Evolutionary conservation across 2,113 vertebrate species (phyloP).

Genomic region (Mormyrus lacerda): DNA sequence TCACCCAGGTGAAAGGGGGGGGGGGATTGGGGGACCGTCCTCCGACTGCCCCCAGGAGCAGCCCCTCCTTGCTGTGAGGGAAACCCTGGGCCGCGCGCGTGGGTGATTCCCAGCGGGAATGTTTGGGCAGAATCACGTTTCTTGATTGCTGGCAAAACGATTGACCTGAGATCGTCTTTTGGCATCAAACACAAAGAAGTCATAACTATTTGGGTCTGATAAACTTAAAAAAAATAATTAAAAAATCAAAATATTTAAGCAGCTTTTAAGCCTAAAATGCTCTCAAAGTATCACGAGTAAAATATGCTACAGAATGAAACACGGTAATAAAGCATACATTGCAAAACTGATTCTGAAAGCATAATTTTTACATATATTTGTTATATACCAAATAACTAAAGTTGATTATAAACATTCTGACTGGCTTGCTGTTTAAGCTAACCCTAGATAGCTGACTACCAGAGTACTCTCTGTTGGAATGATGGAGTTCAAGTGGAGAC

Average conservation of each 20-base stretch:
- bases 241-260: slow-evolving; percentile 23
- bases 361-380: slow-evolving; percentile 22
- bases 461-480: slow-evolving; percentile 8
- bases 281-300: slow-evolving; percentile 5
- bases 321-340: slow-evolving; percentile 30
- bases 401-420: slow-evolving; percentile 39
- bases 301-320: slow-evolving; percentile 16
- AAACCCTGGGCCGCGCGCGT: slow-evolving; percentile 50
- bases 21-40: slow-evolving; percentile 51
- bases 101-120: slow-evolving; percentile 46
- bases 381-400: slow-evolving; percentile 24
- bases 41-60: slow-evolving; percentile 51
- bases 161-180: slow-evolving; percentile 60
- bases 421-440: slow-evolving; percentile 18
- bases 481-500: neutral
- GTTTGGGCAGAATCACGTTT: slow-evolving; percentile 61
- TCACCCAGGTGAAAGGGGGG: slow-evolving; percentile 43
- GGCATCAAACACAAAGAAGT: slow-evolving; percentile 38
- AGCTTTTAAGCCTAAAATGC: slow-evolving; percentile 4
- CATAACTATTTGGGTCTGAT: slow-evolving; percentile 17
- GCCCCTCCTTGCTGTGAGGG: slow-evolving; percentile 26
- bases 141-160: slow-evolving; percentile 53
- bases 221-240: neutral
- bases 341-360: slow-evolving; percentile 31
- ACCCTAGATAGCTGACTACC: neutral